Evolutionary conservation across 2,888 invertebrate species (phyloP).

Genomic region (Cheiracanthium punctorium): DNA sequence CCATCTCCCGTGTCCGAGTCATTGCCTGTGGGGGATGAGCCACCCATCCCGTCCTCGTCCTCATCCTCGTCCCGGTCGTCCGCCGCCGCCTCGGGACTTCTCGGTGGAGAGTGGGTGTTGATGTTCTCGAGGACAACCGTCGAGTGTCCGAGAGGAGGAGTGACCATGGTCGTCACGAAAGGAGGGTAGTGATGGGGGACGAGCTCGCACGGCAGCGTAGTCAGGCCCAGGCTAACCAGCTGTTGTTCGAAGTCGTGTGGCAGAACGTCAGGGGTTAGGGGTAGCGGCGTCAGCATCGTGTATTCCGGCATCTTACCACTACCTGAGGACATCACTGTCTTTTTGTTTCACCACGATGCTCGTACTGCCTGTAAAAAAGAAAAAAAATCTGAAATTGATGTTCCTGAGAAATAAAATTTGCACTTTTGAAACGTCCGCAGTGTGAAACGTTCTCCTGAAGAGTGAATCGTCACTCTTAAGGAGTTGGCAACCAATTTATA

Average conservation of each 20-base stretch:
- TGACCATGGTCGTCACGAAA: constrained; percentile 48
- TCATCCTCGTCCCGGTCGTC: constrained; percentile 52
- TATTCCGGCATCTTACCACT: constrained; percentile 68
- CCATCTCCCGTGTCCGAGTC: background rate
- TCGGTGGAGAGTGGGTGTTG: background rate
- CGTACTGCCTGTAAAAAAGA: too few species aligned
- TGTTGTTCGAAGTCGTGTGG: constrained; percentile 63
- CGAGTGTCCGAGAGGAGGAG: constrained; percentile 34
- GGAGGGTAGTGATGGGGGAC: constrained; percentile 51
- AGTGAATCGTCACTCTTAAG: too few species aligned
- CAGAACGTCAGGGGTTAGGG: constrained; percentile 59
- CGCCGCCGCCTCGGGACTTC: constrained; percentile 24
- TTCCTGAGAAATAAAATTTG: too few species aligned
- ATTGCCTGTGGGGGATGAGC: constrained; percentile 20
- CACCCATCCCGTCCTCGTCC: constrained; percentile 28
- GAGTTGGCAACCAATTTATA: too few species aligned
- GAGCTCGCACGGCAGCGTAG: constrained; percentile 46
- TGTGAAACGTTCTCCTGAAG: too few species aligned
- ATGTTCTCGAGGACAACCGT: constrained; percentile 28
- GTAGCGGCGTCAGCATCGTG: constrained; percentile 62
- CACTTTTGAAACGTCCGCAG: too few species aligned
- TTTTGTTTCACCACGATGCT: too few species aligned
- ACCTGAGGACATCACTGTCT: constrained; percentile 50
- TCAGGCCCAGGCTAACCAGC: constrained; percentile 57
- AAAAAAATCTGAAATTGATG: too few species aligned